Evolutionary conservation across 2,797 vertebrate species (phyloP).

Genomic region (Melanotaenia parkinsoni): DNA sequence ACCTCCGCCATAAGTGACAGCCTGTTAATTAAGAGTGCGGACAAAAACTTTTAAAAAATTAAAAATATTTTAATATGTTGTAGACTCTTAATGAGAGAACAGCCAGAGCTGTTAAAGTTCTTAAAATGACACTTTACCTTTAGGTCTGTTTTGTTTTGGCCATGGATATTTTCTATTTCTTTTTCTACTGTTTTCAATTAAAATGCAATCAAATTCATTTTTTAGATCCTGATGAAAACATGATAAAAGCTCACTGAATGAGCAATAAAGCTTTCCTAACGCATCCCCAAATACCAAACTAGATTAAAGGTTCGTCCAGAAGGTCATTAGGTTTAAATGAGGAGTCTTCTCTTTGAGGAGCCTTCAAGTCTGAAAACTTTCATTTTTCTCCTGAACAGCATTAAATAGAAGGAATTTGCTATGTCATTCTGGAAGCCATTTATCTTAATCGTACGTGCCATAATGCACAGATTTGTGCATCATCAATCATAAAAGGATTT

Average conservation of each 20-base stretch:
- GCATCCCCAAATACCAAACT: not conserved
- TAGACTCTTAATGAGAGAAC: no score
- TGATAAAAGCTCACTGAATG: not conserved
- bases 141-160: no score
- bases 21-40: no score
- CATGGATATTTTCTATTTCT: no score
- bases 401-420: not conserved
- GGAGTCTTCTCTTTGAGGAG: not conserved
- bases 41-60: no score
- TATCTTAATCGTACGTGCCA: not conserved
- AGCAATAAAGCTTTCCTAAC: not conserved
- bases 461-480: not conserved
- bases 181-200: no score
- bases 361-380: slow-evolving; percentile 3
- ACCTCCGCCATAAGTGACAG: no score
- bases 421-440: not conserved
- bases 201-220: no score
- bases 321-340: not conserved
- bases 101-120: no score
- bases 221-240: not conserved
- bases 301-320: not conserved
- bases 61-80: no score
- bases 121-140: no score
- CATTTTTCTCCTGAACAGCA: not conserved
- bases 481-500: no score